Evolutionary conservation across 2,888 invertebrate genomes (phyloP), one percentile per base, ranked within the genome.

Genomic region (Boloria euphrosyne): DNA sequence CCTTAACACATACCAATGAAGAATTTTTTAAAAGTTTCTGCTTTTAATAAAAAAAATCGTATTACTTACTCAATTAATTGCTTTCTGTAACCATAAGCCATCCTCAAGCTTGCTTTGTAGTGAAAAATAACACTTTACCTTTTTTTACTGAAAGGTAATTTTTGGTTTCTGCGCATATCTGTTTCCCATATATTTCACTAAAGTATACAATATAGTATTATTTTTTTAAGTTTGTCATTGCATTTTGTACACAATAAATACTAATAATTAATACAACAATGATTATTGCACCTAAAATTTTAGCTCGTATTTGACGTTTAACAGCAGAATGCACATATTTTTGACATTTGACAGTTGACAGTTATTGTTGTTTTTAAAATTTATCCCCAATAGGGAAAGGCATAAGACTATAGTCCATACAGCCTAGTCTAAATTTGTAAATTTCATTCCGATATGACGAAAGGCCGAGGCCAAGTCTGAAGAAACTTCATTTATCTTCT

Each of bases 21-120:
- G 17, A 31, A 44, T 18, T 38, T 16, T n/a, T n/a, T n/a, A n/a
- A n/a, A n/a, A n/a, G 4, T 14, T 57, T 18, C 7, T 44, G 2
- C 46, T 44, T 44, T 13, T n/a, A n/a, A 18, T 46, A n/a, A 27
- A n/a, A 13, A 31, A 49, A 31, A 38, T 17, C 17, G 31, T 31
- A 60, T 16, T 44, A 66, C 66, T 66, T 57, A 66, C 66, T 50
- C 38, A 53, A 17, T 62, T 66, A 62, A 7, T 53, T 38, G 53
- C 52, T 62, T 58, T 46, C 43, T 62, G 53, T 22, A 47, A 43
- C 58, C 66, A 67, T 63, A 53, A 62, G 52, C 66, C 66, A 67
- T 67, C 49, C 16, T 62, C 52, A 43, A 49, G 43, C 13, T 58
- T 59, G 46, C 58, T 46, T 58, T 47, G 64, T 59, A 52, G 51